phyloP scores from a whole-genome alignment of 1,140 invertebrate genomes.

The Drosophila novamexicana region DNA sequence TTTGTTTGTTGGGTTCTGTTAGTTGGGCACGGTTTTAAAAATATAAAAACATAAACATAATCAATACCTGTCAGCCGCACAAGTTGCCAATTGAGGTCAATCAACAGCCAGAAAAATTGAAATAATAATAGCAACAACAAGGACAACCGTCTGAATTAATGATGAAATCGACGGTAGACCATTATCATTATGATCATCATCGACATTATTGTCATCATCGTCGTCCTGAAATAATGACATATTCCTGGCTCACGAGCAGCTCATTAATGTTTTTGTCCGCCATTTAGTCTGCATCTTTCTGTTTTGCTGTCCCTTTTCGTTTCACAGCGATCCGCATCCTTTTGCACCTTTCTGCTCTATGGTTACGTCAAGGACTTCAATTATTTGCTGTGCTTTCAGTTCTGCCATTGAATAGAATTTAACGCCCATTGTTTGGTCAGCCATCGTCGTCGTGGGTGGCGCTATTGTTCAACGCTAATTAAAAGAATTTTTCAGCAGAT shows the following conservation, averaged over 20 bases:
- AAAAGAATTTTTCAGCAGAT: slow-evolving; percentile 78
- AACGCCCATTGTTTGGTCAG: slow-evolving; percentile 72
- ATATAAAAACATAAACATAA: slow-evolving; percentile 15
- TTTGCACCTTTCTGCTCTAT: slow-evolving; percentile 29
- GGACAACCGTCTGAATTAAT: not conserved
- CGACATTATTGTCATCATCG: not conserved
- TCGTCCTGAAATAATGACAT: slow-evolving; percentile 26
- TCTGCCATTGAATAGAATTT: slow-evolving; percentile 78
- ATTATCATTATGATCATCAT: not conserved
- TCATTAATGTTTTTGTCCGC: slow-evolving; percentile 44
- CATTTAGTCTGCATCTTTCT: slow-evolving; percentile 20
- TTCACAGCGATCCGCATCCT: not conserved
- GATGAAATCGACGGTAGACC: slow-evolving; percentile 15
- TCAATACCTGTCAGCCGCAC: slow-evolving; percentile 23
- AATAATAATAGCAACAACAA: slow-evolving; percentile 6
- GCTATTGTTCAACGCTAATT: slow-evolving; percentile 75
- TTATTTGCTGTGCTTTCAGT: slow-evolving; percentile 77
- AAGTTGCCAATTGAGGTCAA: slow-evolving; percentile 34
- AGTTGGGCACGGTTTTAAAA: slow-evolving; percentile 3
- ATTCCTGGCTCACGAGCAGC: slow-evolving; percentile 24
- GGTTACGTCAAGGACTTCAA: slow-evolving; percentile 66
- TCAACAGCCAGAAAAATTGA: slow-evolving; percentile 6
- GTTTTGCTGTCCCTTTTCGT: slow-evolving; percentile 16
- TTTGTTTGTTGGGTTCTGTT: not conserved
- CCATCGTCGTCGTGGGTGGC: slow-evolving; percentile 26